Conservation (phyloP, 2,797 vertebrate species). For the Cossypha polioptera region DNA sequence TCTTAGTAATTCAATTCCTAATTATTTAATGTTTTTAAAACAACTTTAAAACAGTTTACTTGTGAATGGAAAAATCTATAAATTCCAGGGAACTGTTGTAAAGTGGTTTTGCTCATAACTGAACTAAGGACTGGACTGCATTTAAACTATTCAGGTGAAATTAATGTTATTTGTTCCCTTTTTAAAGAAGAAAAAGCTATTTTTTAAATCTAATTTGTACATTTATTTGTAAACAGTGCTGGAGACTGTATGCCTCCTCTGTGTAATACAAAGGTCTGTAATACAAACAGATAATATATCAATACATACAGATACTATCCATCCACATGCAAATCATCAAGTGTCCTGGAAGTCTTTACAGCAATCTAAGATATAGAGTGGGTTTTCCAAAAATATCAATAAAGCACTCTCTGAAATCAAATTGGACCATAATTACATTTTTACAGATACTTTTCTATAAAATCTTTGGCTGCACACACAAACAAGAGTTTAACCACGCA, state of each 20-base stretch:
- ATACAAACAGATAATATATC: not conserved
- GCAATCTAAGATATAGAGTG: not conserved
- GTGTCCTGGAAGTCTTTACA: not conserved
- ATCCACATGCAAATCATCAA: not conserved
- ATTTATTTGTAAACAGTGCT: slow-evolving; percentile 6
- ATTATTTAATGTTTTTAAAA: slow-evolving; percentile 30
- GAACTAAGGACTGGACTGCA: slow-evolving; percentile 31
- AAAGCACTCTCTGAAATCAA: not conserved
- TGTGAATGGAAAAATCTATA: slow-evolving; percentile 57
- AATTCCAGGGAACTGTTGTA: slow-evolving; percentile 47
- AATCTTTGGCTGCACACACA: not conserved
- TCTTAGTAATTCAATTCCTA: slow-evolving; percentile 15
- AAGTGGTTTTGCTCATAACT: slow-evolving; percentile 46
- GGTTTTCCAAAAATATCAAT: not conserved
- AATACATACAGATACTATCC: not conserved
- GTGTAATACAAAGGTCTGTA: not conserved
- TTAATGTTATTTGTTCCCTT: not conserved
- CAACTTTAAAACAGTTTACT: slow-evolving; percentile 44
- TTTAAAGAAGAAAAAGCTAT: not conserved
- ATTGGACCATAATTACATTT: not conserved
- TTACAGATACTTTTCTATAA: not conserved
- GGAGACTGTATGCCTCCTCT: not conserved
- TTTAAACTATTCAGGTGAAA: slow-evolving; percentile 12
- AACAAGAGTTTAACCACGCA: not conserved
- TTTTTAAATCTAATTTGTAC: not conserved